phyloP scores from a whole-genome alignment of 37 sponge, comb jelly and placozoan genomes.

The Chondrosia reniformis region DNA sequence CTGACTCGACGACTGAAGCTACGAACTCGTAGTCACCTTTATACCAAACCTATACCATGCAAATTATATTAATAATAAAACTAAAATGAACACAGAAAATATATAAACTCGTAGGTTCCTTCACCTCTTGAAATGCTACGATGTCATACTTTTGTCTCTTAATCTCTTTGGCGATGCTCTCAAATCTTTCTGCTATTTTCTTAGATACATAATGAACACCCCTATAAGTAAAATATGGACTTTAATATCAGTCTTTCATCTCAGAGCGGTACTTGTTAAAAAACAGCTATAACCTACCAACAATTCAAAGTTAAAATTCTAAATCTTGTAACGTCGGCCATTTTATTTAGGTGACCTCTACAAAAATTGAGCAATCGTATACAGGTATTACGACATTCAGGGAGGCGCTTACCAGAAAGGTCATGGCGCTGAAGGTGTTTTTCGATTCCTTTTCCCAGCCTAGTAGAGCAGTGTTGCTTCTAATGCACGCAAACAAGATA shows the following conservation, averaged over 20 bases:
- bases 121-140: slow-evolving; percentile 10
- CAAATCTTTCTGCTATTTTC: slow-evolving; percentile 12
- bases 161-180: slow-evolving; percentile 5
- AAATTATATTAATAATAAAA: background rate
- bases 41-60: background rate
- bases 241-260: too few species aligned
- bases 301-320: background rate
- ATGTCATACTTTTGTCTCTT: background rate
- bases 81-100: background rate
- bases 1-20: background rate
- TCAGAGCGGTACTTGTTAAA: background rate
- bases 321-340: too few species aligned
- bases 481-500: slow-evolving; percentile 57
- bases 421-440: slow-evolving; percentile 49
- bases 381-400: too few species aligned
- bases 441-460: slow-evolving; percentile 80
- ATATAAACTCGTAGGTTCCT: background rate
- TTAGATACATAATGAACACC: slow-evolving; percentile 10
- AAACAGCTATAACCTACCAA: background rate
- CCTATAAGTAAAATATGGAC: too few species aligned
- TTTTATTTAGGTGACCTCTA: too few species aligned
- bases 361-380: too few species aligned
- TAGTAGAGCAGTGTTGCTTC: slow-evolving; percentile 48
- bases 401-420: too few species aligned
- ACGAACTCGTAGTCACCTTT: slow-evolving; percentile 13